Percentiles rank a stretch among this genome's conserved stretches.
These are phyloP conservation scores for Dicyrtoma fusca DNA, from an alignment of 2,888 invertebrate species.

Conservation along the genomic window DNA sequence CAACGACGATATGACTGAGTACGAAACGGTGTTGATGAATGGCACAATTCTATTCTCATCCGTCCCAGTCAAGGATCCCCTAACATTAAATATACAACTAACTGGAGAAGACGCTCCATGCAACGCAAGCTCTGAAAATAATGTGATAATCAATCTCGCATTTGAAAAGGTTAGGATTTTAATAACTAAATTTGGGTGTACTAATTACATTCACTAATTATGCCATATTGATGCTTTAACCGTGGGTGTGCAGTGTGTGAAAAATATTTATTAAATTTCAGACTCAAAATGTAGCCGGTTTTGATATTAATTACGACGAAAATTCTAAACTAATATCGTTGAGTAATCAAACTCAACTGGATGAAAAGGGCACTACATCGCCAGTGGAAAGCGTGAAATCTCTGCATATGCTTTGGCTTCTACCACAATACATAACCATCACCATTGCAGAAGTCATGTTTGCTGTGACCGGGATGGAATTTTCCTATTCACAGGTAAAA, in stretches of 20 bases:
- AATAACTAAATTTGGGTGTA: too few species aligned
- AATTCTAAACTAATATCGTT: neutral
- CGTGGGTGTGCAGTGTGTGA: too few species aligned
- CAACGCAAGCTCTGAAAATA: neutral
- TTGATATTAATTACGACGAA: neutral
- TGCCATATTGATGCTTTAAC: too few species aligned
- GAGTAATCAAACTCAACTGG: too few species aligned
- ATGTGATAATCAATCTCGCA: too few species aligned
- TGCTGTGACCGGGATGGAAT: slow-evolving; percentile 92
- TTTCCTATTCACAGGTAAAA: slow-evolving; percentile 81
- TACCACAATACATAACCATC: slow-evolving; percentile 91
- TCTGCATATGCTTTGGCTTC: slow-evolving; percentile 74
- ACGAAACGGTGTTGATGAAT: too few species aligned
- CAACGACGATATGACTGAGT: too few species aligned
- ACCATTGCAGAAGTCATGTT: slow-evolving; percentile 95
- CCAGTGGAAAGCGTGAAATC: neutral
- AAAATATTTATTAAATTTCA: neutral
- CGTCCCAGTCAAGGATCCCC: neutral
- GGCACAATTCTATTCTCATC: neutral
- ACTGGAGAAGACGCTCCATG: neutral
- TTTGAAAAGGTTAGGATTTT: too few species aligned
- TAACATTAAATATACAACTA: neutral
- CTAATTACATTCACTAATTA: too few species aligned
- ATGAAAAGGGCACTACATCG: too few species aligned
- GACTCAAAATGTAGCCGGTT: neutral